Conservation (phyloP, 2,888 invertebrate species). For the Mythimna pallens region DNA sequence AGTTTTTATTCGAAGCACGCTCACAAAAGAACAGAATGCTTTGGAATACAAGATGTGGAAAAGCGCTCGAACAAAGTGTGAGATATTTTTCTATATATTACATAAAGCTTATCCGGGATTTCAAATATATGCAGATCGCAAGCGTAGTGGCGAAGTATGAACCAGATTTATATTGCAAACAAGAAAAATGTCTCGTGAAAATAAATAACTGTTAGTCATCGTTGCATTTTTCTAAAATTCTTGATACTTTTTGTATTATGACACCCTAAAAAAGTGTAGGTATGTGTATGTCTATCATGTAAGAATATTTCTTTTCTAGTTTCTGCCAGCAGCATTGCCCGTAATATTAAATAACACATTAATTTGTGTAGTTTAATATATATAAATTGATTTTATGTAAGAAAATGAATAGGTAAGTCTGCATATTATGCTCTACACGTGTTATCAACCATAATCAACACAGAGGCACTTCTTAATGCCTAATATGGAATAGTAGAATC, state of each 20-base stretch:
- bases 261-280: too few species aligned
- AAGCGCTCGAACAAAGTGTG: neutral
- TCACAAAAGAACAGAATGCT: neutral
- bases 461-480: too few species aligned
- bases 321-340: too few species aligned
- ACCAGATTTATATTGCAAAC: slow-evolving; percentile 12
- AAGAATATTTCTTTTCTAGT: too few species aligned
- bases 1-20: neutral
- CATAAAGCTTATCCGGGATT: neutral
- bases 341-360: too few species aligned
- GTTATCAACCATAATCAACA: too few species aligned
- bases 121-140: slow-evolving; percentile 1
- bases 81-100: neutral
- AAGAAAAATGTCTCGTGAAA: neutral
- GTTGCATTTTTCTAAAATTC: neutral
- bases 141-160: neutral
- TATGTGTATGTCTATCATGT: too few species aligned
- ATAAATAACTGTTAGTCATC: neutral
- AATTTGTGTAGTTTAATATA: too few species aligned
- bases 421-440: too few species aligned
- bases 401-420: too few species aligned
- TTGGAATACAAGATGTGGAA: slow-evolving; percentile 8
- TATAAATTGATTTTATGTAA: too few species aligned
- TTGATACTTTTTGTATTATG: neutral
- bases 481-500: too few species aligned